phyloP scores from a whole-genome alignment of 2,888 invertebrate species.

The Volucella inanis region DNA sequence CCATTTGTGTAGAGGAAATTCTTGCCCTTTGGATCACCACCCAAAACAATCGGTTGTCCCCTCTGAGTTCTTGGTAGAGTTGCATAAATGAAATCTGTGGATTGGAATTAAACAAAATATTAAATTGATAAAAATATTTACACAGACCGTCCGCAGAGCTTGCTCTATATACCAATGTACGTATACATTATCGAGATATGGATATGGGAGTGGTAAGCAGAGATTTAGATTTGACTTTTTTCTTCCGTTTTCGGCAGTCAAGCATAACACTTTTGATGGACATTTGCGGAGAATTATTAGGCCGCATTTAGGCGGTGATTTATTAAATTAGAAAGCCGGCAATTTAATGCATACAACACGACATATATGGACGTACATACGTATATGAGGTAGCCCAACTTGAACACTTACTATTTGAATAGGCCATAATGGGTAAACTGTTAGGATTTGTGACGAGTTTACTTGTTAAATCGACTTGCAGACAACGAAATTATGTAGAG shows the following conservation, averaged over 20 bases:
- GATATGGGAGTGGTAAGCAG: conserved; percentile 64
- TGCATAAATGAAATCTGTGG: conserved; percentile 94
- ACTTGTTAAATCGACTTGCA: not conserved
- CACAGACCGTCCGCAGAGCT: conserved; percentile 2
- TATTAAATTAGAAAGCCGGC: conserved; percentile 56
- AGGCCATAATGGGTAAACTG: conserved; percentile 56
- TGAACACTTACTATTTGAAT: conserved; percentile 72
- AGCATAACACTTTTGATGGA: not conserved
- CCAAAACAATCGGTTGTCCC: conserved; percentile 81
- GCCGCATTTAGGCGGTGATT: conserved; percentile 10
- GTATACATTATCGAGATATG: conserved; percentile 36
- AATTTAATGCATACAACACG: conserved; percentile 15
- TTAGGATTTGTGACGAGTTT: conserved; percentile 8
- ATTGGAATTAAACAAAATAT: conserved; percentile 72
- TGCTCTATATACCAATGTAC: conserved; percentile 8
- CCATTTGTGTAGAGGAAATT: too few species aligned
- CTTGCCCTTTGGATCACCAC: too few species aligned
- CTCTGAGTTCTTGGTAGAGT: conserved; percentile 94
- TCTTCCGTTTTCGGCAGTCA: not conserved
- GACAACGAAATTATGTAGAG: not conserved
- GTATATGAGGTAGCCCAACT: conserved; percentile 26
- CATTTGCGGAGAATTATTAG: conserved; percentile 9
- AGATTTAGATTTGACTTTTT: conserved; percentile 2
- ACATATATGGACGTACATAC: not conserved
- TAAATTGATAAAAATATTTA: conserved; percentile 24